Base-by-base conservation (phyloP, 23 tunicate species). In the Botrylloides violaceus region DNA sequence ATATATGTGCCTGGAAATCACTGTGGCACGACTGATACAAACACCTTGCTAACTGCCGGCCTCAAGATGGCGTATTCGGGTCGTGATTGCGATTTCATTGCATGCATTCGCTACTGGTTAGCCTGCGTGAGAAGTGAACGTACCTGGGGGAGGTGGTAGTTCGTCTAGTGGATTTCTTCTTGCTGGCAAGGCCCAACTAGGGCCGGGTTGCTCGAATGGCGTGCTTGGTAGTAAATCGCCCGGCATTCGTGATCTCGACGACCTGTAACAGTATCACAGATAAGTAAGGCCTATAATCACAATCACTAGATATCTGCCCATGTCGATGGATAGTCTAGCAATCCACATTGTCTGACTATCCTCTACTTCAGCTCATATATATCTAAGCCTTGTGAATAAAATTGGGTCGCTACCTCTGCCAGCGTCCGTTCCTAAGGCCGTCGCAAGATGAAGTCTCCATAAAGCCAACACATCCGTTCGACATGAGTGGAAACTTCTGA, bases 401-500 rank as follows among this genome's bases (percentile, higher is more conserved):
- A n/a, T n/a, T 18, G 21, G 5, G 36, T 18, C 29, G 9, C 21
- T 48, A 88, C 96, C 96, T 77, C 77, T 88, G 77, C 96, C 96
- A 88, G 58, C 73, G 76, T 65, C 96, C 96, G 4, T 88, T 83
- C 63, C 88, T 77, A 2, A 88, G 49, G 1, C 96, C 83, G 27
- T 88, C 96, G 24, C 81, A 58, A 3, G 32, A 55, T 29, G 86
- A 59, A 34, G 66, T 71, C 72, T 88, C 96, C 79, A 77, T 64
- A 65, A 82, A 81, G 1, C 87, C 96, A 5, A 88, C 88, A 34
- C 87, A 81, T 2, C 96, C 96, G 66, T 88, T 81, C 1, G 83
- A 72, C 87, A 81, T 88, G 4, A 88, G 47, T 12, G 87, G 87
- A 32, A 88, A 88, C 53, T 88, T 88, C 63, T 88, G 96, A n/a